Conservation (phyloP, 2,888 invertebrate genomes). For the Gerosis bhagava region DNA sequence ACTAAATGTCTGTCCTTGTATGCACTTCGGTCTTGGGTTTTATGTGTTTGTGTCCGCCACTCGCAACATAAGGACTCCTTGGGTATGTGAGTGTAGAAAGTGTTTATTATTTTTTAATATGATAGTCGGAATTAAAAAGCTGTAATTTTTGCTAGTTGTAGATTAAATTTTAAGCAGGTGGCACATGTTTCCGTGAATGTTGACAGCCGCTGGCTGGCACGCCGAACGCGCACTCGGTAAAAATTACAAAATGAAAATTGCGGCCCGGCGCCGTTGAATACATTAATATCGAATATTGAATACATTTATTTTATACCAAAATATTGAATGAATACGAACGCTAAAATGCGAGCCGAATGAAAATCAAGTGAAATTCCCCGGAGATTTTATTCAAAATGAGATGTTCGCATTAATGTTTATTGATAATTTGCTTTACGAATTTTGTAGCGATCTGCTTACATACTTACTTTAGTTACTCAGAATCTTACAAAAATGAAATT, state of each 20-base stretch:
- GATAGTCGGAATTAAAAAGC: slow-evolving; percentile 1
- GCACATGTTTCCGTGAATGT: slow-evolving; percentile 36
- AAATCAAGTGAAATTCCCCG: slow-evolving; percentile 60
- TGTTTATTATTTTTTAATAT: background rate
- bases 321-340: slow-evolving; percentile 68
- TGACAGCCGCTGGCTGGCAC: slow-evolving; percentile 45
- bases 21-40: too few relatives aligned
- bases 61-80: too few relatives aligned
- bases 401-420: slow-evolving; percentile 54
- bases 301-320: slow-evolving; percentile 72
- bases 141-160: too few relatives aligned
- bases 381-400: slow-evolving; percentile 65
- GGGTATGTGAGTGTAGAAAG: too few relatives aligned
- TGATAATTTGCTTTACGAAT: slow-evolving; percentile 44
- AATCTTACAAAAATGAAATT: too few relatives aligned
- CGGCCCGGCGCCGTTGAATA: slow-evolving; percentile 77
- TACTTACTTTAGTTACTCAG: too few relatives aligned
- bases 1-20: too few relatives aligned
- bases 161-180: slow-evolving; percentile 7
- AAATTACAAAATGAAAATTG: slow-evolving; percentile 82
- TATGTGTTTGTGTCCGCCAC: too few relatives aligned
- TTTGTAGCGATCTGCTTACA: too few relatives aligned
- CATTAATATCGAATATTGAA: slow-evolving; percentile 81
- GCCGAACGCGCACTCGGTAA: slow-evolving; percentile 72
- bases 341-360: slow-evolving; percentile 59